Conservation (phyloP, 1,140 invertebrate genomes). For the Schlechtendalia chinensis region DNA sequence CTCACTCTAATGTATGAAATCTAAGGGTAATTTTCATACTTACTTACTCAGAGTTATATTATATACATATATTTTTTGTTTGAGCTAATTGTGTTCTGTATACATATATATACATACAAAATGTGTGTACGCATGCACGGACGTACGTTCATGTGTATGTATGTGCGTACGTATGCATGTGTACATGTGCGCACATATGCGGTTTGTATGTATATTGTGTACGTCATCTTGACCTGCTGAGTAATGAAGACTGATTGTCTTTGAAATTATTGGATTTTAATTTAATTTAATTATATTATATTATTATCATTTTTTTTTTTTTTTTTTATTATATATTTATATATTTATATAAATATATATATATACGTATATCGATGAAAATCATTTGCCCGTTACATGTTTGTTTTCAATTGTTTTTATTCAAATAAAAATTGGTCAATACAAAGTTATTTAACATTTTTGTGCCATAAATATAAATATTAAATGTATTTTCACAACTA, state of each 20-base stretch:
- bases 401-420: constrained; percentile 5
- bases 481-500: constrained; percentile 30
- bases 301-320: constrained; percentile 10
- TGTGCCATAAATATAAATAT: constrained; percentile 23
- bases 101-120: neutral
- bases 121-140: neutral
- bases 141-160: neutral
- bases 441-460: constrained; percentile 24
- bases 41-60: neutral
- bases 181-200: neutral
- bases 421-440: neutral
- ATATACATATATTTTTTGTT: constrained; percentile 1
- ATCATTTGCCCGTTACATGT: neutral
- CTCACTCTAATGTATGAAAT: neutral
- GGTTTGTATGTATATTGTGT: neutral
- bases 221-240: constrained; percentile 10
- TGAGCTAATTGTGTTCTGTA: neutral
- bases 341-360: too few relatives aligned
- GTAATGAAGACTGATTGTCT: constrained; percentile 42
- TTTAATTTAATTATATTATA: neutral
- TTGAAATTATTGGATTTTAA: constrained; percentile 12
- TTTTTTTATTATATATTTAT: neutral
- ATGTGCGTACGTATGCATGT: neutral
- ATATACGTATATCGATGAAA: neutral
- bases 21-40: constrained; percentile 13